A percentile compares a stretch with the other conserved stretches of the same genome.
Evolutionary conservation across 2,113 vertebrate genomes (phyloP).

Genomic region (zebrafish (Danio rerio)): GRCz12tu NC_133184.1:10915001-10915500

Average conservation of each 20-base stretch:
- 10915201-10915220: constrained; percentile 68
- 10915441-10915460: constrained; percentile 75
- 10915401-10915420: constrained; percentile 80
- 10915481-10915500: background rate
- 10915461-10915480: constrained; percentile 84
- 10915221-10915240: constrained; percentile 76
- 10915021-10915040: constrained; percentile 7
- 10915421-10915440: constrained; percentile 84
- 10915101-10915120: background rate
- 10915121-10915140: constrained; percentile 72
- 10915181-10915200: constrained; percentile 76
- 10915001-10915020: background rate
- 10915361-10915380: constrained; percentile 76
- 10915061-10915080: background rate
- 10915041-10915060: background rate
- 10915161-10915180: constrained; percentile 83
- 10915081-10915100: background rate
- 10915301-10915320: constrained; percentile 45
- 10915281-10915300: background rate
- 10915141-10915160: constrained; percentile 83
- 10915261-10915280: background rate
- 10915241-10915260: background rate
- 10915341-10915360: constrained; percentile 51
- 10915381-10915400: constrained; percentile 79
- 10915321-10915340: background rate